Evolutionary conservation across 2,113 vertebrate genomes (phyloP).

Genomic region (Datnioides undecimradiatus): DNA sequence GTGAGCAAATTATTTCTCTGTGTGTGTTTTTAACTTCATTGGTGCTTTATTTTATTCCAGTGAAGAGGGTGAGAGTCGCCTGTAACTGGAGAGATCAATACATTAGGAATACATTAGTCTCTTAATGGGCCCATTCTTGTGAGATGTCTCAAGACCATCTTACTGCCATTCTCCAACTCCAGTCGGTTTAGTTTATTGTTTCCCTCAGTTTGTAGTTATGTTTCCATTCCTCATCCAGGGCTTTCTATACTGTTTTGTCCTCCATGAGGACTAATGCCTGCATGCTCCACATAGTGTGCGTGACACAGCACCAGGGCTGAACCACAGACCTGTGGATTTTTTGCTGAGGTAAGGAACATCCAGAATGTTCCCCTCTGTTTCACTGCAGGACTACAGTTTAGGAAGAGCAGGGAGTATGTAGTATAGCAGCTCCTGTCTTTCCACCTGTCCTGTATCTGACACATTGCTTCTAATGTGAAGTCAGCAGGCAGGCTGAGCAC

Average conservation of each 20-base stretch:
- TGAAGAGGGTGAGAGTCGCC: slow-evolving; percentile 24
- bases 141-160: slow-evolving; percentile 7
- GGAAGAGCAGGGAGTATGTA: slow-evolving; percentile 8
- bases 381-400: slow-evolving; percentile 17
- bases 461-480: slow-evolving; percentile 46
- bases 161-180: not conserved
- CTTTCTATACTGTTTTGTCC: slow-evolving; percentile 50
- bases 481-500: slow-evolving; percentile 22
- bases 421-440: slow-evolving; percentile 16
- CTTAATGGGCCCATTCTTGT: not conserved
- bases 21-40: not conserved
- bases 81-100: slow-evolving; percentile 32
- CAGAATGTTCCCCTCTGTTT: slow-evolving; percentile 71
- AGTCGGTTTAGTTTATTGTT: not conserved
- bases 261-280: slow-evolving; percentile 47
- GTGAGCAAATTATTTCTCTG: not conserved
- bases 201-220: not conserved
- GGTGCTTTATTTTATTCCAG: not conserved
- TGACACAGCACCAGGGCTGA: slow-evolving; percentile 61
- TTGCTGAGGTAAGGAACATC: slow-evolving; percentile 68
- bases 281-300: slow-evolving; percentile 58
- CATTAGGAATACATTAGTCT: slow-evolving; percentile 6
- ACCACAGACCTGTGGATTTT: slow-evolving; percentile 68
- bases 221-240: slow-evolving; percentile 6
- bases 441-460: slow-evolving; percentile 30